Base-by-base conservation (phyloP, 1,140 invertebrate species). In the Mamestra configurata region DNA sequence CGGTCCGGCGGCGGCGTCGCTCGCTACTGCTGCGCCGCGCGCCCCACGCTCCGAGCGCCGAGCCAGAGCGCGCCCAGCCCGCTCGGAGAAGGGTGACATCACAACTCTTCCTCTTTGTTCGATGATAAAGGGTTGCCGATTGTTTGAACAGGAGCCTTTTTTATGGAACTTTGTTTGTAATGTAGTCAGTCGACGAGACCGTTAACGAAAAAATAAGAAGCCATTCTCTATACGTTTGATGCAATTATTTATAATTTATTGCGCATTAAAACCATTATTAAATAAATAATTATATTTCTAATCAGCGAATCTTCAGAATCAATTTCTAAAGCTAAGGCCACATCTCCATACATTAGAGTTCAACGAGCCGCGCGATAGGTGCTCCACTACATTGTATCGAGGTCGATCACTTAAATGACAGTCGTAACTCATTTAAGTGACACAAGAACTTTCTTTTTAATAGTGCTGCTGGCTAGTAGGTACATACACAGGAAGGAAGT, bases 31-130 rank as follows among this genome's bases (percentile, higher is more conserved):
- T 79, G 66, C 55, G 71, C 53, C 83, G 76, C 79, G 70, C 81
- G 76, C 84, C 86, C 84, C 79, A 83, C 79, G 85, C 88, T 87
- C 85, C 88, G 84, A 84, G 53, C 83, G 81, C 51, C 79, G 76
- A 51, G 59, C 75, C 70, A 79, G 64, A 86, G 85, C 86, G 88
- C 86, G 83, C 82, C 84, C 81, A 55, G 61, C 76, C 80, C 76
- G 82, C 79, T 79, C 81, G 81, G 90, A 93, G 93, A 94, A 94
- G 93, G 92, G 93, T 94, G 90, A 93, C 91, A 93, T 87, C 84
- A 81, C 80, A 73, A 79, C 85, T 90, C 92, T 91, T 94, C 91
- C 88, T 92, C 84, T 83, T 90, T 90, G 85, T 92, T 85, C 75
- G 68, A 64, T 53, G 57, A 77, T 73, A 90, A 90, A 89, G 89